phyloP scores from a whole-genome alignment of 2,113 vertebrate genomes.

The Perccottus glenii region DNA sequence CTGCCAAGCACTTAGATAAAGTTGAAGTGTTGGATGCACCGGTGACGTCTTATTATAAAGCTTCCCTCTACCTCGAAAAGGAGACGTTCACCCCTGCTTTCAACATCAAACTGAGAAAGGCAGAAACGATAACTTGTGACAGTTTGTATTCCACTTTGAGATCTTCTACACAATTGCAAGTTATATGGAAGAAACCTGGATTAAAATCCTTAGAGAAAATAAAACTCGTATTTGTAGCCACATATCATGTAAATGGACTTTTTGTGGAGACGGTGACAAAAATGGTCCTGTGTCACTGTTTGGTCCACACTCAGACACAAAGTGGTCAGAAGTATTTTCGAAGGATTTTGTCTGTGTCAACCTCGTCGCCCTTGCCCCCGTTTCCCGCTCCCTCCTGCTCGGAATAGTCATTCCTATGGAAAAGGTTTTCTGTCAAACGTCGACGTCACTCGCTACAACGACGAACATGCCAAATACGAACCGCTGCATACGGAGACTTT shows the following conservation, averaged over 20 bases:
- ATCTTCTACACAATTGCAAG: background rate
- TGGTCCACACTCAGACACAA: constrained; percentile 42
- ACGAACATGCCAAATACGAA: constrained; percentile 72
- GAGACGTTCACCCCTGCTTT: background rate
- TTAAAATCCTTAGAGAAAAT: constrained; percentile 1
- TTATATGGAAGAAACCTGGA: constrained; percentile 4
- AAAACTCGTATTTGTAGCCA: background rate
- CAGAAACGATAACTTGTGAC: background rate
- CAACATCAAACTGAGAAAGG: background rate
- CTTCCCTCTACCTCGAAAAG: constrained; percentile 32
- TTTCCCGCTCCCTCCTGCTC: constrained; percentile 20
- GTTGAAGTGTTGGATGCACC: background rate
- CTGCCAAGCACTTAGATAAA: constrained; percentile 7
- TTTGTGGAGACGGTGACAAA: background rate
- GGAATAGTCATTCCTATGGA: constrained; percentile 65
- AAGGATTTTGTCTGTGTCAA: constrained; percentile 26
- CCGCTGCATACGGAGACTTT: constrained; percentile 40
- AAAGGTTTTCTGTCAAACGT: constrained; percentile 35
- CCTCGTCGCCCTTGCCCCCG: constrained; percentile 1
- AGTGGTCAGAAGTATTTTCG: constrained; percentile 52
- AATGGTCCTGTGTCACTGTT: constrained; percentile 51
- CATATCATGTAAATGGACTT: constrained; percentile 3
- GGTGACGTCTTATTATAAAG: constrained; percentile 15
- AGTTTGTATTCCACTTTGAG: constrained; percentile 11
- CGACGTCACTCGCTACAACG: constrained; percentile 29